Conservation (phyloP, 30 jellyfish, hydroid and myxozoan genomes). For the Catostylus mosaicus region DNA sequence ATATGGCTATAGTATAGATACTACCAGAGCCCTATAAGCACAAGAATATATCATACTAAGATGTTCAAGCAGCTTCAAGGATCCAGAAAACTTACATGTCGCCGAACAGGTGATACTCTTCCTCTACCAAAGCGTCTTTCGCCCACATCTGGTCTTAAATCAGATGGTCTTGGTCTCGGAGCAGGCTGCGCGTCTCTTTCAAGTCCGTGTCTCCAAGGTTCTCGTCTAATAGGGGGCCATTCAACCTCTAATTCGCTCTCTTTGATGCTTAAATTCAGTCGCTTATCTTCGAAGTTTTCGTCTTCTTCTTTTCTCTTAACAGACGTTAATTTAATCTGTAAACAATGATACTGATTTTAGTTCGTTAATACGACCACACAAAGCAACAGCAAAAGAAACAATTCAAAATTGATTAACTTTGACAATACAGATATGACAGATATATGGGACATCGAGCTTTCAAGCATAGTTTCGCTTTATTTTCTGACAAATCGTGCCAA, state of each 20-base stretch:
- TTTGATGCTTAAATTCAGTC: conserved; percentile 57
- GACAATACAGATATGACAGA: too few species aligned
- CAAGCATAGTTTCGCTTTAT: too few species aligned
- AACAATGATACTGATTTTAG: neutral
- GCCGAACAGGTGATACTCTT: conserved; percentile 36
- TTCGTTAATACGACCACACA: neutral
- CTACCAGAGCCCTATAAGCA: too few species aligned
- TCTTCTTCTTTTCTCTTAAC: conserved; percentile 89
- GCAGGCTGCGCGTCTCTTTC: conserved; percentile 32
- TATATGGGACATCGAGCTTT: too few species aligned
- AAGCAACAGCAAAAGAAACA: too few species aligned
- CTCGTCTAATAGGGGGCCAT: conserved; percentile 40
- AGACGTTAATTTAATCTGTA: conserved; percentile 80
- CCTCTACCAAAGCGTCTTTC: conserved; percentile 49
- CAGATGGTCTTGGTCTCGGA: conserved; percentile 43
- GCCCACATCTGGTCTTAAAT: conserved; percentile 24
- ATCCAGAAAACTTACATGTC: conserved; percentile 72
- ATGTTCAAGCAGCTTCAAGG: too few species aligned
- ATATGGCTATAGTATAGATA: too few species aligned
- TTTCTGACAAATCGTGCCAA: too few species aligned
- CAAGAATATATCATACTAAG: too few species aligned
- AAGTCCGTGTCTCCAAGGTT: conserved; percentile 46
- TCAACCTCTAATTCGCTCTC: conserved; percentile 45
- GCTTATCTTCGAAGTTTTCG: conserved; percentile 86
- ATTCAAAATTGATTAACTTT: too few species aligned